Conservation (phyloP, 2,113 vertebrate genomes). For the Camelus dromedarius region DNA sequence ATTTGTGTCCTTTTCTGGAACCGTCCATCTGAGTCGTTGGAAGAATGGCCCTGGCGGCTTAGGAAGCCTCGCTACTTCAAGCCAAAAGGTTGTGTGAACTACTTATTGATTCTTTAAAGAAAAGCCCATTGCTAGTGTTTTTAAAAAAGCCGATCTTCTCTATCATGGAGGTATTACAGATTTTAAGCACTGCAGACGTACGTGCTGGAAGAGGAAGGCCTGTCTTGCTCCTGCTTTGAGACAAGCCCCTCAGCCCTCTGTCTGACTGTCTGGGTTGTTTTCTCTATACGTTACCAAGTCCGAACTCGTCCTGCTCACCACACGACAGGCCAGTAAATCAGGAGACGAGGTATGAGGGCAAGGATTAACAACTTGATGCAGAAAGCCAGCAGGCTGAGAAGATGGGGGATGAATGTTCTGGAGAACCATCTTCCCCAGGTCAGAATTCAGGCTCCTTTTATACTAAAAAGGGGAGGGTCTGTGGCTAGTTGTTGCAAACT, state of each 20-base stretch:
- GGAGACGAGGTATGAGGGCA: too few relatives aligned
- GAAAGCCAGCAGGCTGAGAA: too few relatives aligned
- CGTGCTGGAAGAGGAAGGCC: rapidly evolving
- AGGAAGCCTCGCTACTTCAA: not conserved
- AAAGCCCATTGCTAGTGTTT: not conserved
- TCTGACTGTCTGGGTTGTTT: rapidly evolving
- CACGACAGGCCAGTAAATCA: too few relatives aligned
- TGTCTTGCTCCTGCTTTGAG: rapidly evolving
- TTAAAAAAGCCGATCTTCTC: not conserved
- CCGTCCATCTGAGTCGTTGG: not conserved
- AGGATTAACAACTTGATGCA: too few relatives aligned
- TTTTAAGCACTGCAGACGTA: rapidly evolving
- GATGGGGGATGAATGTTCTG: too few relatives aligned
- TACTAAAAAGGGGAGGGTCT: too few relatives aligned
- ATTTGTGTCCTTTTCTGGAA: not conserved
- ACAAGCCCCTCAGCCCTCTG: rapidly evolving
- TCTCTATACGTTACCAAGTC: not conserved
- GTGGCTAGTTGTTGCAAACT: too few relatives aligned
- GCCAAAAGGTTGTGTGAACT: not conserved
- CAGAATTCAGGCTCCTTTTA: too few relatives aligned
- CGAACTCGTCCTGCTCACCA: too few relatives aligned
- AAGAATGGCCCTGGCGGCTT: not conserved
- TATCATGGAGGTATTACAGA: not conserved
- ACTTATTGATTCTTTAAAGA: not conserved
- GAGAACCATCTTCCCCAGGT: too few relatives aligned